These are phyloP conservation scores for Dryococelus australis DNA, from an alignment of 2,888 invertebrate genomes.

Conservation along the genomic window DNA sequence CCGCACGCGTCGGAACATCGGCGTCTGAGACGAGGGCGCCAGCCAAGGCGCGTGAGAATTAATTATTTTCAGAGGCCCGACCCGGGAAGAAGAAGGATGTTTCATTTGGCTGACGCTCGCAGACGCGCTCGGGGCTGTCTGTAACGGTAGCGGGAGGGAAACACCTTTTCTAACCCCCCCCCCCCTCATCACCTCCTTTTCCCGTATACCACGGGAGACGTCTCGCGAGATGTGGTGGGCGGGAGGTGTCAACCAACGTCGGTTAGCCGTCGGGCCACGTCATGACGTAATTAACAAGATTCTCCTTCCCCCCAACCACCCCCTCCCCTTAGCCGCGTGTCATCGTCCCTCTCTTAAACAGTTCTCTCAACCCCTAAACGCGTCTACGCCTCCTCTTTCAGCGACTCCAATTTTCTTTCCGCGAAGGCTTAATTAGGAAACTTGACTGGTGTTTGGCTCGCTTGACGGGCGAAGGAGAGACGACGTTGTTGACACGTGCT, in stretches of 20 bases:
- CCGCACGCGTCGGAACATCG: no score
- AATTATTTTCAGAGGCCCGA: not conserved
- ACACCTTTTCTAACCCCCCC: not conserved
- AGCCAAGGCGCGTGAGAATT: no score
- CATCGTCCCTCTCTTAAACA: not conserved
- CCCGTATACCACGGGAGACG: no score
- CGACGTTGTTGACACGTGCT: no score
- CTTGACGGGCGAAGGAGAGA: no score
- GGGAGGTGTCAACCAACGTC: not conserved
- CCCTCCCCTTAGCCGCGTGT: not conserved
- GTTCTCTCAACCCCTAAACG: not conserved
- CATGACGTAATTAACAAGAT: not conserved
- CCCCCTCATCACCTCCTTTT: no score
- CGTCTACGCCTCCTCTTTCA: not conserved
- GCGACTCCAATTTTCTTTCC: not conserved
- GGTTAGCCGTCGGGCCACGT: not conserved
- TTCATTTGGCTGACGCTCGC: not conserved
- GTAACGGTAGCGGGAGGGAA: not conserved
- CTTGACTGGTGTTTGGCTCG: not conserved
- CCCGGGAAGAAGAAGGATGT: not conserved
- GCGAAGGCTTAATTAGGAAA: not conserved
- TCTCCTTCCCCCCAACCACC: not conserved
- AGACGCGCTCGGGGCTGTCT: not conserved
- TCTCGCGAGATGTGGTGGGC: not conserved
- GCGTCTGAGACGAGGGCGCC: no score